Evolutionary conservation across 2,888 invertebrate species (phyloP).

Genomic region (Clitarchus hookeri): DNA sequence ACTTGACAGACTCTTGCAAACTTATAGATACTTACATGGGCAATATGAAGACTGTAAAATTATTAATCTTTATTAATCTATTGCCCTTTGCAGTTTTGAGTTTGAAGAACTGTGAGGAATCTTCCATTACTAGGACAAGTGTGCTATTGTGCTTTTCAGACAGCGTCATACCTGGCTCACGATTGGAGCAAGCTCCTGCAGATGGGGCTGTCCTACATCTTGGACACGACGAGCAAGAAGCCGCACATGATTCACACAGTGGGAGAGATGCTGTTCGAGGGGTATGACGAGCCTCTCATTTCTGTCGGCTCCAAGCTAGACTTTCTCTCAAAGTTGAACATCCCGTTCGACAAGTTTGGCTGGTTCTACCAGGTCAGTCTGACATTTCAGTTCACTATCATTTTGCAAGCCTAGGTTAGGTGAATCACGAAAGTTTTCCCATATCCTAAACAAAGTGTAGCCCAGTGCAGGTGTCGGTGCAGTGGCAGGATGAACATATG

Average conservation of each 20-base stretch:
- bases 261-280: slow-evolving; percentile 75
- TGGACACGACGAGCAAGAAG: slow-evolving; percentile 57
- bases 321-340: slow-evolving; percentile 49
- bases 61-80: too few species aligned
- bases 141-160: slow-evolving; percentile 53
- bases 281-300: slow-evolving; percentile 76
- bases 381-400: too few species aligned
- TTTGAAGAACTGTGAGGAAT: background rate
- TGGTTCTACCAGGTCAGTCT: slow-evolving; percentile 71
- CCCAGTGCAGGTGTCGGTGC: too few species aligned
- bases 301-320: slow-evolving; percentile 48
- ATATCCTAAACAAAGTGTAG: too few species aligned
- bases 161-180: slow-evolving; percentile 63
- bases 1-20: too few species aligned
- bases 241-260: slow-evolving; percentile 66
- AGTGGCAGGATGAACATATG: too few species aligned
- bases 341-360: slow-evolving; percentile 76
- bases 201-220: slow-evolving; percentile 41
- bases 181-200: slow-evolving; percentile 57
- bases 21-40: too few species aligned
- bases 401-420: too few species aligned
- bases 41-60: too few species aligned
- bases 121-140: too few species aligned
- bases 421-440: too few species aligned
- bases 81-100: background rate